Conservation (phyloP, 2,888 invertebrate genomes). For the Chloromyia formosa region DNA sequence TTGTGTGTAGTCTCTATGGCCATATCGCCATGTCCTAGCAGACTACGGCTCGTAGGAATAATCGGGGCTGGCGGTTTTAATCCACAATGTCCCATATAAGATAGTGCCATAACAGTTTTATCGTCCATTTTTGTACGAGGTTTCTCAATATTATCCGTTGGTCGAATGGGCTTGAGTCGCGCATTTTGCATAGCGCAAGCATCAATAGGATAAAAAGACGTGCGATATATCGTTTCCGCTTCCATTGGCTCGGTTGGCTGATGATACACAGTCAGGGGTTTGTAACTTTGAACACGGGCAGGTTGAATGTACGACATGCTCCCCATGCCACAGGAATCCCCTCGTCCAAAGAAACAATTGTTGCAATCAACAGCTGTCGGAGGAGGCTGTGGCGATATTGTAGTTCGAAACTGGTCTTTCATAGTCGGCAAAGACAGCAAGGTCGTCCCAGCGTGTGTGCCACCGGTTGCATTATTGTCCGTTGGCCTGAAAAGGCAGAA, state of each 20-base stretch:
- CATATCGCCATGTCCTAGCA: constrained; percentile 68
- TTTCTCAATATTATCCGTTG: constrained; percentile 63
- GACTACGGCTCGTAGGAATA: constrained; percentile 55
- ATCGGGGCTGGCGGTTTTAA: constrained; percentile 57
- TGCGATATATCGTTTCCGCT: constrained; percentile 63
- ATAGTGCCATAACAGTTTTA: constrained; percentile 66
- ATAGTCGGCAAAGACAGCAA: neutral
- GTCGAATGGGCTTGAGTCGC: constrained; percentile 54
- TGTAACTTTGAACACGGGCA: constrained; percentile 56
- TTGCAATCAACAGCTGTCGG: neutral
- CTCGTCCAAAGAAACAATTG: constrained; percentile 8
- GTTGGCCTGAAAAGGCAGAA: neutral
- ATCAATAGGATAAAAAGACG: constrained; percentile 31
- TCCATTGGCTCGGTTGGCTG: constrained; percentile 70
- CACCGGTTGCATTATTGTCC: neutral
- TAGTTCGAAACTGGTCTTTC: neutral
- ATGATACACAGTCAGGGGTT: constrained; percentile 63
- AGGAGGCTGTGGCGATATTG: neutral
- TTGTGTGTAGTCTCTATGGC: constrained; percentile 77
- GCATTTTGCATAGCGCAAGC: constrained; percentile 16
- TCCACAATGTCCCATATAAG: constrained; percentile 59
- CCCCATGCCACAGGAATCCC: neutral
- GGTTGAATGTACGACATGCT: constrained; percentile 60
- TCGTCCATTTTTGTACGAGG: constrained; percentile 67
- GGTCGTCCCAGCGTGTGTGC: neutral